These are phyloP conservation scores for Cebus imitator DNA, from an alignment of 2,113 vertebrate species.

Conservation along the genomic window DNA sequence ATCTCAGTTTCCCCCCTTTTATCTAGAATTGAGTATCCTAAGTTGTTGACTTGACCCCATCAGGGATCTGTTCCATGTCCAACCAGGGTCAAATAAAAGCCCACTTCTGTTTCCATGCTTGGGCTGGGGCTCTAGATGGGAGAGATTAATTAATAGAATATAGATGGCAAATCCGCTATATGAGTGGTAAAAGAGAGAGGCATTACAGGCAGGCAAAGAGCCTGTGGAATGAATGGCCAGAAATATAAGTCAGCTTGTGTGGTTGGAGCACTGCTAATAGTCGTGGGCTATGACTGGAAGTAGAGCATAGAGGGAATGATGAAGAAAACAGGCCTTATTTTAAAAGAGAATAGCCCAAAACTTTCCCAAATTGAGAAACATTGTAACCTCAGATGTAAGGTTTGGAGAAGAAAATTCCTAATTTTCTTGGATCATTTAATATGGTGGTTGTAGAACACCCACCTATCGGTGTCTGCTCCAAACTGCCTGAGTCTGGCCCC, in stretches of 20 bases:
- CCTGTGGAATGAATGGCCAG: constrained; percentile 11
- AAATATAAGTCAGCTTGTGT: neutral
- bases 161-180: neutral
- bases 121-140: neutral
- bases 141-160: constrained; percentile 21
- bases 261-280: neutral
- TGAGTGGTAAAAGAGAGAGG: neutral
- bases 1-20: neutral
- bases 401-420: constrained; percentile 27
- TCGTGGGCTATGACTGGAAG: constrained; percentile 7
- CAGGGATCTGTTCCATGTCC: neutral
- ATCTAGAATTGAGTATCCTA: neutral
- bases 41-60: constrained; percentile 1
- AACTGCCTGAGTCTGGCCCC: neutral
- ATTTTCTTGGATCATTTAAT: neutral
- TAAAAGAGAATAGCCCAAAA: neutral
- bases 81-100: neutral
- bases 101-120: neutral
- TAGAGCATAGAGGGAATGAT: neutral
- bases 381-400: neutral
- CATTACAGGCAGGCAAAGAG: neutral
- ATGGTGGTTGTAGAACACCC: neutral
- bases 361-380: neutral
- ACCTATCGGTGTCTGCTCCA: neutral
- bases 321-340: constrained; percentile 5